phyloP scores from a whole-genome alignment of 2,113 vertebrate genomes.

The Pygoscelis adeliae region DNA sequence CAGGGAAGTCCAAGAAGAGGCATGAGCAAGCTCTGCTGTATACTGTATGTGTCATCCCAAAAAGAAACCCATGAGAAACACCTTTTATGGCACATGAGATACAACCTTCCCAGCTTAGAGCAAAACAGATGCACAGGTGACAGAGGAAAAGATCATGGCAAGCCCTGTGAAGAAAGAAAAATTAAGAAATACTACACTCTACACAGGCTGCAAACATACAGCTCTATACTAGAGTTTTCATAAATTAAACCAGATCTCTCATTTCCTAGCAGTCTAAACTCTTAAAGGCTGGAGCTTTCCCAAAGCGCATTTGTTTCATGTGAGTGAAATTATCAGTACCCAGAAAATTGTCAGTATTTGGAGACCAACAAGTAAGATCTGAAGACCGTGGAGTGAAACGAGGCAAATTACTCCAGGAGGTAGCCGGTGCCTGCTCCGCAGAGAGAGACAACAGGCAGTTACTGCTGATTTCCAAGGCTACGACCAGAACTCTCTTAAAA shows the following conservation, averaged over 20 bases:
- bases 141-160: neutral
- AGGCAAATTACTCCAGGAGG: neutral
- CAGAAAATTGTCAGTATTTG: neutral
- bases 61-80: neutral
- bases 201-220: neutral
- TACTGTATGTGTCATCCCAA: neutral
- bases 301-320: neutral
- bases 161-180: neutral
- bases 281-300: neutral
- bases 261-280: neutral
- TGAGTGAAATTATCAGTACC: neutral
- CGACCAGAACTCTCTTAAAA: neutral
- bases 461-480: neutral
- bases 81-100: neutral
- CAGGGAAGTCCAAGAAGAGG: neutral
- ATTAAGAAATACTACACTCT: neutral
- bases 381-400: neutral
- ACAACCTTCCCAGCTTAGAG: neutral
- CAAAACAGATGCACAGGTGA: neutral
- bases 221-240: neutral
- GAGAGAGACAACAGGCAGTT: neutral
- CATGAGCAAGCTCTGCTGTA: neutral
- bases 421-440: rapidly evolving
- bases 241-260: neutral
- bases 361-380: neutral